Conservation (phyloP, 1,140 invertebrate genomes). For the Dinoponera quadriceps region DNA sequence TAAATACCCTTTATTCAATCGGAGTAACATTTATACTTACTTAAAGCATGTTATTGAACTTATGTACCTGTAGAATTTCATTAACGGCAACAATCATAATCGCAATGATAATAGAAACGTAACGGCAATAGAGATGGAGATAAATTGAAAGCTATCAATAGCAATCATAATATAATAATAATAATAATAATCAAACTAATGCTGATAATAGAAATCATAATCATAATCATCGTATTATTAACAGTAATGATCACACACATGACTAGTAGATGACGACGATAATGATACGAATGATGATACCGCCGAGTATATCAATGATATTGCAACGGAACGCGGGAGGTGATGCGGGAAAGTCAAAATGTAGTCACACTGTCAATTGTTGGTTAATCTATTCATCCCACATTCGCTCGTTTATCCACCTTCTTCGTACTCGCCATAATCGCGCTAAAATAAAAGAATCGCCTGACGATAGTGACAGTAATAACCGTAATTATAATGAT, state of each 20-base stretch:
- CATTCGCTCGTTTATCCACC: background rate
- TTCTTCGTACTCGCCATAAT: conserved; percentile 28
- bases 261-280: conserved; percentile 50
- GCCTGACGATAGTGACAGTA: conserved; percentile 63
- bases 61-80: conserved; percentile 84
- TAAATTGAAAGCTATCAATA: conserved; percentile 52
- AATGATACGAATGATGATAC: conserved; percentile 65
- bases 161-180: conserved; percentile 69
- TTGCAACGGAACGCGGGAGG: background rate
- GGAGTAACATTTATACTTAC: conserved; percentile 86
- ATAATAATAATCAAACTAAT: conserved; percentile 41
- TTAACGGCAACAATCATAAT: conserved; percentile 84
- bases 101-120: conserved; percentile 80
- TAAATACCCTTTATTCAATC: conserved; percentile 86
- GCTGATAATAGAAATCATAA: conserved; percentile 36
- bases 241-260: conserved; percentile 23
- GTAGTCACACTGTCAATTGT: background rate
- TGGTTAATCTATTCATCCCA: background rate
- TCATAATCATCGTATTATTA: conserved; percentile 54
- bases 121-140: conserved; percentile 74
- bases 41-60: conserved; percentile 85
- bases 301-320: conserved; percentile 73
- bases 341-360: conserved; percentile 20
- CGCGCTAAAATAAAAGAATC: conserved; percentile 56
- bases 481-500: conserved; percentile 74